Evolutionary conservation across 1,140 invertebrate genomes (phyloP).

Genomic region (Ridgeia piscesae): DNA sequence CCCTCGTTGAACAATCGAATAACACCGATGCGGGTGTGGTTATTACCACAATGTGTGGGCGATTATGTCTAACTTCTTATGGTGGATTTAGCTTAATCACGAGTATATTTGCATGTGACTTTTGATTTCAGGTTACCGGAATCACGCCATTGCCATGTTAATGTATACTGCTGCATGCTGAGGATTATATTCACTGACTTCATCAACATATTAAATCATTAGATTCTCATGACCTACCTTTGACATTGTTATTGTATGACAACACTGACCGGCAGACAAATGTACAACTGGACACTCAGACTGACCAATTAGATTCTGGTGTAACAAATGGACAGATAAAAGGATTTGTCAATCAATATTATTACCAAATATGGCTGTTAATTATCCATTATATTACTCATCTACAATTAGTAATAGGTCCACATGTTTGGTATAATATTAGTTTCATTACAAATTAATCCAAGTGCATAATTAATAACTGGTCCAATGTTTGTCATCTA

Average conservation of each 20-base stretch:
- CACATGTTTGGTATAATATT: neutral
- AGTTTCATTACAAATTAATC: neutral
- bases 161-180: neutral
- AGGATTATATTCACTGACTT: neutral
- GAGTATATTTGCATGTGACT: neutral
- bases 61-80: neutral
- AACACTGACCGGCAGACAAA: neutral
- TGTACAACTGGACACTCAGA: neutral
- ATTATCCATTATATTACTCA: neutral
- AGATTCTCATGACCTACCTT: neutral
- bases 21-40: neutral
- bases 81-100: neutral
- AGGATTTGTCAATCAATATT: neutral
- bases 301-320: neutral
- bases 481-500: neutral
- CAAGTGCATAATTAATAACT: neutral
- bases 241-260: slow-evolving; percentile 1
- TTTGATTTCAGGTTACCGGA: neutral
- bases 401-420: neutral
- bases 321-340: neutral
- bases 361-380: neutral
- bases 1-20: neutral
- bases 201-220: neutral
- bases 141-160: neutral
- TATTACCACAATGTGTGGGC: neutral